A percentile compares a stretch with the other conserved stretches of the same genome.
Conservation (phyloP, 2,888 invertebrate species). For the Leptinotarsa tumamoca region DNA sequence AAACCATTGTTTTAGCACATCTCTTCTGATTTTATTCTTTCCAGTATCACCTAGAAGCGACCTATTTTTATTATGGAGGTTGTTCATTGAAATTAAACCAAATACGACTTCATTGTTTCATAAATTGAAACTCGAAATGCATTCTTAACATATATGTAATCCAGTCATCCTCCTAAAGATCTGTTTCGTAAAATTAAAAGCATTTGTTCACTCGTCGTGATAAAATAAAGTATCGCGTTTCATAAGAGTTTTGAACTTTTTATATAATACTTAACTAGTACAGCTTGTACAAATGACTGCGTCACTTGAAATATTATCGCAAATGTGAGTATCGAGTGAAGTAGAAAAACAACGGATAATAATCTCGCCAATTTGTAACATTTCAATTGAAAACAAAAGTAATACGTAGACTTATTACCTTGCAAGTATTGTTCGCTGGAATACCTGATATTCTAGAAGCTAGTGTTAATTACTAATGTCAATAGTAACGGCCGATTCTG, state of each 20-base stretch:
- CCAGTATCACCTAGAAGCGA: too few species aligned
- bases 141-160: neutral
- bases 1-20: too few species aligned
- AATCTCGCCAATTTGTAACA: neutral
- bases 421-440: neutral
- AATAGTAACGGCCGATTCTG: too few species aligned
- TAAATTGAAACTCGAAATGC: neutral
- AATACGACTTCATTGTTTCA: neutral
- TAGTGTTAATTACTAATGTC: too few species aligned
- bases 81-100: too few species aligned
- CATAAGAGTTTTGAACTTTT: neutral
- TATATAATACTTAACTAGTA: neutral
- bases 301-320: constrained; percentile 9
- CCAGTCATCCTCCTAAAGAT: neutral
- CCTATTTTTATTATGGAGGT: too few species aligned
- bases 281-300: neutral
- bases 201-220: neutral
- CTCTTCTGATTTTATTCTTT: too few species aligned
- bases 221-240: neutral
- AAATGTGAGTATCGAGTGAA: constrained; percentile 5
- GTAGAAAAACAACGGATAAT: constrained; percentile 1
- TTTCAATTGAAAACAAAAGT: constrained; percentile 3
- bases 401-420: neutral
- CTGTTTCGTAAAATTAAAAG: neutral
- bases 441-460: too few species aligned